phyloP scores from a whole-genome alignment of 2,888 invertebrate species.

The Netelia inedita region DNA sequence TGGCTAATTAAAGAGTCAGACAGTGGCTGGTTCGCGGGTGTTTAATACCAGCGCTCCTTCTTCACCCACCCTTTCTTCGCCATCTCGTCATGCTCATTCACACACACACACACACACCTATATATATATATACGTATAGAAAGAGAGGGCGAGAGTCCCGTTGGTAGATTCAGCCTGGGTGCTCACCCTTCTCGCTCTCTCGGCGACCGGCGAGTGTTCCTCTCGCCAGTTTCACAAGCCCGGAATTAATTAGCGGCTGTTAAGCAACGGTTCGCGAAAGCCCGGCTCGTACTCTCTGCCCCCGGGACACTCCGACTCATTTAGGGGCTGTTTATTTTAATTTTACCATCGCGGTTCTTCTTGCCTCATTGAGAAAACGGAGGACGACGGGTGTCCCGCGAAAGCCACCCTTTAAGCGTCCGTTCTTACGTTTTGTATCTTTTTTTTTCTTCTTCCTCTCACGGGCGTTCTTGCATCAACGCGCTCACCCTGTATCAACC shows the following conservation, averaged over 20 bases:
- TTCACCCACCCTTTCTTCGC: conserved; percentile 70
- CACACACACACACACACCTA: conserved; percentile 24
- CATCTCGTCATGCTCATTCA: conserved; percentile 64
- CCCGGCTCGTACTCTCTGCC: conserved; percentile 36
- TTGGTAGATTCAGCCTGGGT: conserved; percentile 57
- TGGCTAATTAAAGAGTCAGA: conserved; percentile 84
- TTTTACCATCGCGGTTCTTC: conserved; percentile 74
- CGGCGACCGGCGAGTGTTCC: conserved; percentile 72
- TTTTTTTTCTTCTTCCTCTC: conserved; percentile 1
- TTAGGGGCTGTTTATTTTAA: conserved; percentile 84
- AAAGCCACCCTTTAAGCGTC: conserved; percentile 52
- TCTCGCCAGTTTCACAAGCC: conserved; percentile 80
- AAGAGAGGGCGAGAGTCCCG: conserved; percentile 61
- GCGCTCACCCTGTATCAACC: conserved; percentile 37
- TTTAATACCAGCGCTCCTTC: conserved; percentile 80
- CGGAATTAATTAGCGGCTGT: conserved; percentile 83
- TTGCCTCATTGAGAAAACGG: conserved; percentile 43
- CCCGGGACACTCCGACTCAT: conserved; percentile 76
- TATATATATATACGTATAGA: conserved; percentile 30
- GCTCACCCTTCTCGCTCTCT: conserved; percentile 60
- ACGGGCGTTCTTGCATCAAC: conserved; percentile 30
- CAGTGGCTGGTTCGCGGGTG: conserved; percentile 81
- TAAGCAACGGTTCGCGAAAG: conserved; percentile 73
- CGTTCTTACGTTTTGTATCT: not conserved
- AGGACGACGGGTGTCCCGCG: conserved; percentile 46